phyloP scores from a whole-genome alignment of 2,113 vertebrate species.

The Chloropsis cyanopogon region DNA sequence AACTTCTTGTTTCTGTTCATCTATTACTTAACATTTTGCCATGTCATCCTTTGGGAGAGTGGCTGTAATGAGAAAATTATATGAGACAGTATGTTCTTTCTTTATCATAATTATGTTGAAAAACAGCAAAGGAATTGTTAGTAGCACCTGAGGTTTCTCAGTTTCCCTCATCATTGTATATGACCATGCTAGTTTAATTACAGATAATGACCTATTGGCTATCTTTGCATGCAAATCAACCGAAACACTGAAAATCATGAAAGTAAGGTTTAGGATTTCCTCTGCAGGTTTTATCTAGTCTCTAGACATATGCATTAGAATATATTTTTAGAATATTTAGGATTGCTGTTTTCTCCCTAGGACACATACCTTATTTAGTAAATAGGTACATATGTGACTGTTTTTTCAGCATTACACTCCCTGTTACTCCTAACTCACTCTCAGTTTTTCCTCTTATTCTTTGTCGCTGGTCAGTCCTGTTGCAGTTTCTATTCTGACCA shows the following conservation, averaged over 20 bases:
- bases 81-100: neutral
- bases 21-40: neutral
- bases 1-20: neutral
- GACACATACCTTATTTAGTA: neutral
- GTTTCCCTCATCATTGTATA: neutral
- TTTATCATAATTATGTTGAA: neutral
- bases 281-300: neutral
- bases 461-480: neutral
- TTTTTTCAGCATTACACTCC: fast-evolving
- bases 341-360: neutral
- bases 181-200: neutral
- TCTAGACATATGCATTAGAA: neutral
- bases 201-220: neutral
- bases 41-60: neutral
- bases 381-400: neutral
- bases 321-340: neutral
- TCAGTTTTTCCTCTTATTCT: neutral
- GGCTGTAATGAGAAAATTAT: neutral
- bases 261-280: neutral
- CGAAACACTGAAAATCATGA: neutral
- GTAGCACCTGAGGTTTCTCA: neutral
- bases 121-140: neutral
- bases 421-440: neutral
- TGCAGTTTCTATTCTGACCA: neutral
- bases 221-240: neutral